A percentile compares a stretch with the other conserved stretches of the same genome.
phyloP scores from a whole-genome alignment of 2,113 vertebrate genomes.

The Python bivittatus region DNA sequence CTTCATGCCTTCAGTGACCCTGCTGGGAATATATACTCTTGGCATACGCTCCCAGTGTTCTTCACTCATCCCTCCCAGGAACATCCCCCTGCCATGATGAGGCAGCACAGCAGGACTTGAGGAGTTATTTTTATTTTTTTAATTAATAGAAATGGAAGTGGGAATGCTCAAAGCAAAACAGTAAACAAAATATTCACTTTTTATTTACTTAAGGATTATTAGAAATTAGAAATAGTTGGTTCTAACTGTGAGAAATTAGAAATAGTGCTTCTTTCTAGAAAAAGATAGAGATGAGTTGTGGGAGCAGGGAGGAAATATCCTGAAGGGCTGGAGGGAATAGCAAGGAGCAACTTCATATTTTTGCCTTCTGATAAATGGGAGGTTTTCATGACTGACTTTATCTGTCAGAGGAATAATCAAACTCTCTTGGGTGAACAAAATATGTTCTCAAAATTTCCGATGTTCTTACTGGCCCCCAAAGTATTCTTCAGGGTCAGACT shows the following conservation, averaged over 20 bases:
- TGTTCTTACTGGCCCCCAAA: not conserved
- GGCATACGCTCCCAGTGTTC: not conserved
- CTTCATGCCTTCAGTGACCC: not conserved
- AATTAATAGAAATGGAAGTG: not conserved
- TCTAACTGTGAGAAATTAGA: too few species aligned
- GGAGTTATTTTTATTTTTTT: too few species aligned
- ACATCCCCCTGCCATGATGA: not conserved
- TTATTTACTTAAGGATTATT: not conserved
- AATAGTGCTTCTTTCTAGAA: not conserved
- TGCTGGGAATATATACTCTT: not conserved
- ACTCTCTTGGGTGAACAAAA: not conserved
- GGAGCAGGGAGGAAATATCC: not conserved
- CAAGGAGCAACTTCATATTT: not conserved
- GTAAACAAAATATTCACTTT: not conserved
- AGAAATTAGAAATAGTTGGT: not conserved
- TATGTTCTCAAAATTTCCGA: not conserved
- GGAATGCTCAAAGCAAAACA: not conserved
- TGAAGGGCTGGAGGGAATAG: not conserved
- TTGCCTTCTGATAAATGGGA: not conserved
- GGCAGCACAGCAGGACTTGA: not conserved
- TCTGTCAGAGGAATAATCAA: not conserved
- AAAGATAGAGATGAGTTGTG: not conserved
- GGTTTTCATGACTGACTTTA: not conserved
- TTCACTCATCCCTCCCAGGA: not conserved
- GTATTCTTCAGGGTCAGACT: not conserved